phyloP scores from a whole-genome alignment of 1,140 invertebrate genomes.

The Drosophila gunungcola region DNA sequence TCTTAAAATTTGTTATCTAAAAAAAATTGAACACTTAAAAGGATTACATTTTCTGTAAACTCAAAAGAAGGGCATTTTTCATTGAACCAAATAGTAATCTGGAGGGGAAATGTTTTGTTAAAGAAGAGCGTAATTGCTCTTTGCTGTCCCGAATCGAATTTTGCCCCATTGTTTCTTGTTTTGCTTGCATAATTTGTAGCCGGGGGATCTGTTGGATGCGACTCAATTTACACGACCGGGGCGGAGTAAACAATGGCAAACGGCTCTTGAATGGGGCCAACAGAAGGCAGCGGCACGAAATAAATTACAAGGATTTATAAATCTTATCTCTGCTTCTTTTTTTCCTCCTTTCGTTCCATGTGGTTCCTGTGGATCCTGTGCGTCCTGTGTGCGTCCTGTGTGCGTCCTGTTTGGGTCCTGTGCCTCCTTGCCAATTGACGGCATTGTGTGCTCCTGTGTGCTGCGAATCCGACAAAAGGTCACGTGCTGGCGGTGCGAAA shows the following conservation, averaged over 20 bases:
- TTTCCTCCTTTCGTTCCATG: slow-evolving; percentile 12
- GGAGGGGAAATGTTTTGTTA: background rate
- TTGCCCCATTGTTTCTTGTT: slow-evolving; percentile 29
- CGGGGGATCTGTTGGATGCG: slow-evolving; percentile 32
- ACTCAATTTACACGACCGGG: slow-evolving; percentile 51
- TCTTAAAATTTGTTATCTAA: too few relatives aligned
- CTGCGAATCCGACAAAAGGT: slow-evolving; percentile 75
- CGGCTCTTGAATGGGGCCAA: slow-evolving; percentile 30
- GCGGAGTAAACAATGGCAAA: slow-evolving; percentile 32
- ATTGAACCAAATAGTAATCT: background rate
- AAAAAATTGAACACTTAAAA: too few relatives aligned
- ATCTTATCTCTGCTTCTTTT: slow-evolving; percentile 60
- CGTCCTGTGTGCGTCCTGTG: slow-evolving; percentile 6
- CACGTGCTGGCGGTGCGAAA: slow-evolving; percentile 83
- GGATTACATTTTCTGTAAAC: too few relatives aligned
- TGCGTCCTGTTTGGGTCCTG: slow-evolving; percentile 7
- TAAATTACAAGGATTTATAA: slow-evolving; percentile 79
- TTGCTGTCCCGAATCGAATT: background rate
- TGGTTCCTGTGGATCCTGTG: slow-evolving; percentile 8
- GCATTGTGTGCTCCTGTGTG: slow-evolving; percentile 25
- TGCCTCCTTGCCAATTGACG: slow-evolving; percentile 21
- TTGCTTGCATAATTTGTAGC: slow-evolving; percentile 42
- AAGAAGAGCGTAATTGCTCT: background rate
- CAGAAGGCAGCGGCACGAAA: slow-evolving; percentile 55
- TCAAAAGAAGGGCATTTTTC: too few relatives aligned